Base-by-base conservation (phyloP, 2,888 invertebrate species). In the Philaethria dido region DNA sequence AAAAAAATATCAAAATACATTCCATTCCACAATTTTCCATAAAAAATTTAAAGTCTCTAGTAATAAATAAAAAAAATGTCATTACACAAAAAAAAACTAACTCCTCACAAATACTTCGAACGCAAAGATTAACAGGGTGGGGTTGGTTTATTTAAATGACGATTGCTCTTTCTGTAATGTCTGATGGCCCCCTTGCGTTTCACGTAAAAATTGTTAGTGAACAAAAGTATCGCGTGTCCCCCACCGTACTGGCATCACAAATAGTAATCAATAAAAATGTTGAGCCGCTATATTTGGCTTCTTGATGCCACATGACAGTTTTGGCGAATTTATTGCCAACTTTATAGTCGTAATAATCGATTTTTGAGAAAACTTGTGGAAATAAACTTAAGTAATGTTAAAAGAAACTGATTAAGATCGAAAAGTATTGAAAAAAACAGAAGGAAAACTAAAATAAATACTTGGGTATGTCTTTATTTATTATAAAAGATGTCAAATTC, bases 201-300 rank as follows among this genome's bases (percentile, higher is more conserved):
- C 48, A 47, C 29, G 61, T 64, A 66, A 66, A 71, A 66, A 69
- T 54, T 45, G 59, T 69, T 50, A 54, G 9, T 59, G 69, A 64
- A 67, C 62, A 66, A 67, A 62, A 65, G 42, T 60, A 62, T 80
- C 75, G 80, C 80, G 80, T 80, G 80, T 69, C 36, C 48, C 67
- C 62, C 73, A 73, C 72, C 69, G 66, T 72, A 61, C 72, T 68
- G 72, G 68, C 72, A 68, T 69, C 73, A 74, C 72, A 75, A 78
- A 75, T 71, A 75, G 75, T 76, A 78, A 79, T 80, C 78, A 79
- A 79, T 80, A 79, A 77, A 75, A 75, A 74, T 73, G 73, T 69
- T 54, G 66, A 70, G 70, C 70, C 69, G 67, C 69, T 71, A 64
- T 66, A 72, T 74, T 74, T 69, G 69, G 59, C 60, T 57, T 42